Evolutionary conservation across 2,113 vertebrate species (phyloP), one percentile per base, ranked within the genome.

Genomic region (Parus major): DNA sequence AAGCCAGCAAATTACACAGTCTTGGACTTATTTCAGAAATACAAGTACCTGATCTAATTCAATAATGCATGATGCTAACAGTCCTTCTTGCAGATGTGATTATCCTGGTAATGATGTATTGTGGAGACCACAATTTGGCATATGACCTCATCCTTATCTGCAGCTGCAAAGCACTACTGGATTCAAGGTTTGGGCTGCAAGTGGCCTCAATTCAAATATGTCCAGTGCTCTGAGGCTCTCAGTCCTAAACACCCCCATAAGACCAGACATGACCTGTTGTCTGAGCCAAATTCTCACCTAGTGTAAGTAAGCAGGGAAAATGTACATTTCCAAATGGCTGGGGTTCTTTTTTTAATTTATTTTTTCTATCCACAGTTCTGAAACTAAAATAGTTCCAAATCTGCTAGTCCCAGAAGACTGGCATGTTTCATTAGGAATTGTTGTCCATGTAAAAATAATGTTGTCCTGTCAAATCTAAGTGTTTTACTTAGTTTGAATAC

Each of bases 141-240:
- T 33, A 96, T 96, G 95, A 96, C 92, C 82, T 97, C 95, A 97
- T 83, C 33, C 69, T 95, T 97, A 96, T 95, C 92, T 92, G 94
- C 96, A 96, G 93, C 94, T 96, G 96, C 80, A 95, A 78, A 88
- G 80, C 57, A 90, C 96, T 92, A 92, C 90, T 76, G 88, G 59
- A 91, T 82, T 92, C 64, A 56, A 68, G 52, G 41, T 77, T 86
- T 19, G 79, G 65, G 60, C 82, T 94, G 35, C 53, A 86, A 94
- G 92, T 83, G 90, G 90, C 72, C 86, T 86, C 88, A 78, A 61
- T 92, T 95, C 82, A 96, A 94, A 17, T 63, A 84, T 9, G 56
- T 93, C 94, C 93, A 81, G 4, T 24, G 59, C 73, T 89, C 65
- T 36, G 47, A 81, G 64, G 61, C 63, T 56, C 69, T 84, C 82